Conservation (phyloP, 2,113 vertebrate genomes). For the Holacanthus passer region DNA sequence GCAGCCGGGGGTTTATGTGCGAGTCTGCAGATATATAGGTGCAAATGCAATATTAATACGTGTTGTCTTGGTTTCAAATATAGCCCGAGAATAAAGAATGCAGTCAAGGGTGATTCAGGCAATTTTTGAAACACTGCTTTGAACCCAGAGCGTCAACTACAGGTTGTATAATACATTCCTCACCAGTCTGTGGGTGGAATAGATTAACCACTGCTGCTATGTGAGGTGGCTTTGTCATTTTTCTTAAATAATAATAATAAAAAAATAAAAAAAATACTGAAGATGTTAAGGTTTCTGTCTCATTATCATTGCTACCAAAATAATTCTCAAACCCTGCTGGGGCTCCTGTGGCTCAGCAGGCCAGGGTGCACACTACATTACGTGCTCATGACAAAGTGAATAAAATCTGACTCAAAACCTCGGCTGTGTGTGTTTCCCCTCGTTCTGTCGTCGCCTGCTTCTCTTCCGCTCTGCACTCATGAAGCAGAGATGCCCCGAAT, state of each 20-base stretch:
- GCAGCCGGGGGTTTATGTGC: slow-evolving; percentile 16
- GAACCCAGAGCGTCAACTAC: slow-evolving; percentile 55
- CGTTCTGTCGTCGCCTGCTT: slow-evolving; percentile 16
- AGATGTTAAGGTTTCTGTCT: slow-evolving; percentile 62
- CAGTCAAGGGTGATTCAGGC: slow-evolving; percentile 46
- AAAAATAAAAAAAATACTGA: slow-evolving; percentile 36
- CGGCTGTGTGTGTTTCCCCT: slow-evolving; percentile 32
- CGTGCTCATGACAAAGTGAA: slow-evolving; percentile 43
- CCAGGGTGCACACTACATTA: slow-evolving; percentile 19
- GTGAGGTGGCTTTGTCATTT: slow-evolving; percentile 65
- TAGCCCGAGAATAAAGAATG: slow-evolving; percentile 38
- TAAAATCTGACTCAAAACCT: slow-evolving; percentile 41
- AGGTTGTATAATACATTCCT: slow-evolving; percentile 70
- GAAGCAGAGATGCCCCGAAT: slow-evolving; percentile 24
- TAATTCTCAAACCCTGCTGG: slow-evolving; percentile 41
- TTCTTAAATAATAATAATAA: too few species aligned
- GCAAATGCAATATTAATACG: slow-evolving; percentile 10
- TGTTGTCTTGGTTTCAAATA: slow-evolving; percentile 38
- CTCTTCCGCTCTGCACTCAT: neutral
- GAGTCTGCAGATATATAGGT: neutral
- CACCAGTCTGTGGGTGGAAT: slow-evolving; percentile 75
- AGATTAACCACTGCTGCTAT: slow-evolving; percentile 59
- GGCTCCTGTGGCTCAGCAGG: slow-evolving; percentile 44
- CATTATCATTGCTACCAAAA: slow-evolving; percentile 61
- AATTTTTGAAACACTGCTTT: slow-evolving; percentile 59